Percentiles rank a stretch among this genome's conserved stretches.
Conservation (phyloP, 2,113 vertebrate genomes). For the Myrmecobius fasciatus region DNA sequence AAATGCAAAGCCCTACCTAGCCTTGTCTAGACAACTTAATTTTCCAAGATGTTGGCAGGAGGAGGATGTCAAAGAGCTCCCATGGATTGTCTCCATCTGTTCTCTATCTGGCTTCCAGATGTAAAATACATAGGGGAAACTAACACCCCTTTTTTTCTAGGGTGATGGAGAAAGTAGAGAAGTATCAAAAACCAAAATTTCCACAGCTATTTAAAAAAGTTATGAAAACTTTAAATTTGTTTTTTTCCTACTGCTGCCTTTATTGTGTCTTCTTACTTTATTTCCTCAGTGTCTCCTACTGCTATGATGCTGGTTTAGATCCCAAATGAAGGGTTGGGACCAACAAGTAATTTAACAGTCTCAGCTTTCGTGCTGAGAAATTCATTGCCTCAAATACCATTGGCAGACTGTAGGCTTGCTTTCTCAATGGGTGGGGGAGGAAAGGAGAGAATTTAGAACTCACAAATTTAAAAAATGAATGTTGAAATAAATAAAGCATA, state of each 20-base stretch:
- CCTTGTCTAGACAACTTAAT: not conserved
- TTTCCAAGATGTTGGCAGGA: constrained; percentile 41
- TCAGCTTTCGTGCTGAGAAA: rapidly evolving
- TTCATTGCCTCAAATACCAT: not conserved
- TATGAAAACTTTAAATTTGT: not conserved
- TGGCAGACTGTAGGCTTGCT: not conserved
- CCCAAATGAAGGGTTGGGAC: not conserved
- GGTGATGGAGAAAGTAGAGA: constrained; percentile 28
- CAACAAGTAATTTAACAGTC: not conserved
- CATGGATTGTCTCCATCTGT: not conserved
- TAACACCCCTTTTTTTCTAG: not conserved
- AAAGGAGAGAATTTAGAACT: not conserved
- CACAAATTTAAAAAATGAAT: not conserved
- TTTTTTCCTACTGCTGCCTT: not conserved
- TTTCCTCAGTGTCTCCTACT: not conserved
- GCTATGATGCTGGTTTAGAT: not conserved
- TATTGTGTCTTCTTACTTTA: not conserved
- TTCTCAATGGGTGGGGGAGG: not conserved
- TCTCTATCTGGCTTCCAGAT: constrained; percentile 22
- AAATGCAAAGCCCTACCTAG: not conserved
- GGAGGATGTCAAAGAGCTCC: not conserved
- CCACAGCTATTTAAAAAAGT: not conserved
- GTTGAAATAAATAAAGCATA: not conserved
- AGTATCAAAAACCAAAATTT: not conserved
- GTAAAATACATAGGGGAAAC: constrained; percentile 27